A percentile compares a stretch with the other conserved stretches of the same genome.
These are phyloP conservation scores for Dermolepida albohirtum DNA, from an alignment of 2,888 invertebrate species.

Conservation along the genomic window DNA sequence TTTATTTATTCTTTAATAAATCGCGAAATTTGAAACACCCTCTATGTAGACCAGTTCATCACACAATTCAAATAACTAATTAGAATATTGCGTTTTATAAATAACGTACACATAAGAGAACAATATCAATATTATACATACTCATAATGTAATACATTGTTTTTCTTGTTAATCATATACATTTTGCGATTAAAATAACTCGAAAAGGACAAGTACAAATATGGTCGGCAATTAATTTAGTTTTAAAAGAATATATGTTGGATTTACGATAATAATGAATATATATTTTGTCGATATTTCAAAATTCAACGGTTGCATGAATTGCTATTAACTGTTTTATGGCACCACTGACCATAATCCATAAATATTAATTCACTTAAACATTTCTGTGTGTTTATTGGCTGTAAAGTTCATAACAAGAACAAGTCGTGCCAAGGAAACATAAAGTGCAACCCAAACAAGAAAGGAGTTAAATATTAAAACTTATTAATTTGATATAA, in stretches of 20 bases:
- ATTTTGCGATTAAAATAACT: neutral
- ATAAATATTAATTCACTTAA: constrained; percentile 47
- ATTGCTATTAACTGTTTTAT: constrained; percentile 41
- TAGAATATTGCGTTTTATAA: too few species aligned
- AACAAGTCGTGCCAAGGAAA: constrained; percentile 47
- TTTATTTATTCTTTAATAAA: too few species aligned
- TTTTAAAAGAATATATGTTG: constrained; percentile 34
- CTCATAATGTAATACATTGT: too few species aligned
- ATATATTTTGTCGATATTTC: constrained; percentile 38
- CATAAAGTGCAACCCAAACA: constrained; percentile 45
- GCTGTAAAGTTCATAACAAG: constrained; percentile 45
- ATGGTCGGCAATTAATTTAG: constrained; percentile 28
- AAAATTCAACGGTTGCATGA: constrained; percentile 43
- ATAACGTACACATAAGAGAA: too few species aligned
- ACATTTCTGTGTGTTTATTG: constrained; percentile 43
- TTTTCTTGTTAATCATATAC: too few species aligned
- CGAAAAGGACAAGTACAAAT: constrained; percentile 28
- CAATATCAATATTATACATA: too few species aligned
- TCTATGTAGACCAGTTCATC: too few species aligned
- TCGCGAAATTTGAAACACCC: too few species aligned
- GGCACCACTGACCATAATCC: constrained; percentile 41
- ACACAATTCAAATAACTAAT: too few species aligned
- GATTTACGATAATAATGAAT: constrained; percentile 42
- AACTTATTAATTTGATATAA: constrained; percentile 49
- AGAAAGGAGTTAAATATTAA: constrained; percentile 45